Evolutionary conservation across 1,140 invertebrate genomes (phyloP), one percentile per base, ranked within the genome.

Genomic region (Triops cancriformis): DNA sequence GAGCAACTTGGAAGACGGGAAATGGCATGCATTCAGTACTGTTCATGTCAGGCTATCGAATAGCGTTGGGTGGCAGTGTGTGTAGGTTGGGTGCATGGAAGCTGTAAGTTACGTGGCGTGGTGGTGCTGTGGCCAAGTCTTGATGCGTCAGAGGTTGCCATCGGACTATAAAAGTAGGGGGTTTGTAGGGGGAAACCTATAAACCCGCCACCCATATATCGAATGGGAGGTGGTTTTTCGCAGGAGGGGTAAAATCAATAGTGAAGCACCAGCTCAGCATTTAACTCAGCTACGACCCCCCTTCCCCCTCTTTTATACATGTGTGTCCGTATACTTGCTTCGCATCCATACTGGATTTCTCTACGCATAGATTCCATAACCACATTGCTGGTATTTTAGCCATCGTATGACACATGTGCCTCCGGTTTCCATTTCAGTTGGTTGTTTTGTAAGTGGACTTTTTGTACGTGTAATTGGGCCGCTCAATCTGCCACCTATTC

Each of bases 201-300:
- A 64, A 64, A 64, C 51, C 51, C 51, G 18, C 51, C 51, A 64
- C 51, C 51, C 51, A 64, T 64, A 64, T 64, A 64, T 64, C 51
- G 51, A 64, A 64, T n/a, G 51, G 51, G 51, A 18, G 51, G 51
- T 64, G 51, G 51, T 64, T 64, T 64, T 64, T 64, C 51, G 51
- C n/a, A 64, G 51, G 51, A 64, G 51, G 51, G 51, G 51, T 64
- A 64, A 64, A 64, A 64, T 64, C 51, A 64, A 64, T 64, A 64
- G 51, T 23, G 51, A 9, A 64, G 51, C 51, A 64, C 51, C 51
- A 64, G 51, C 51, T 64, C 51, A 64, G 51, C 51, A 14, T 64
- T 64, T 64, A 64, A 64, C 51, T n/a, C 18, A 18, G 51, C 9
- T 64, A 23, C 23, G 14, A 14, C 51, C 51, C 51, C 51, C 51